Percentiles rank a stretch among this genome's conserved stretches.
phyloP scores from a whole-genome alignment of 2,797 vertebrate species.

The Thalassophryne amazonica region DNA sequence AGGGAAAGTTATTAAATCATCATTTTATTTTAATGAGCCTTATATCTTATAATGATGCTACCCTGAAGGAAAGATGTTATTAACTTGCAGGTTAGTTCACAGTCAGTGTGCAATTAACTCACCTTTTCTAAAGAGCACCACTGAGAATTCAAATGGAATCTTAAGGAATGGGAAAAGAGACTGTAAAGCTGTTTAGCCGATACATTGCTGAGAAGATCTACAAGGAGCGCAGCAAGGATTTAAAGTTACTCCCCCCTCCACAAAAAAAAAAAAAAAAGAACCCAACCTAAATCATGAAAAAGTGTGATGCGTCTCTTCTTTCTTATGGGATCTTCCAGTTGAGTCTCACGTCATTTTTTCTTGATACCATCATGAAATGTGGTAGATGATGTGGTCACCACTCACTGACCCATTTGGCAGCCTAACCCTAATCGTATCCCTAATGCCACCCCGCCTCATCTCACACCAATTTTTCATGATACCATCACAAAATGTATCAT shows the following conservation, averaged over 20 bases:
- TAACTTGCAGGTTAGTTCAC: constrained; percentile 73
- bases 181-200: constrained; percentile 38
- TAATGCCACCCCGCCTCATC: no score
- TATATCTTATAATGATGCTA: constrained; percentile 67
- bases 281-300: no score
- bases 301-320: no score
- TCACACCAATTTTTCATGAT: no score
- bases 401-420: no score
- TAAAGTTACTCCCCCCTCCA: constrained; percentile 40
- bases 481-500: no score
- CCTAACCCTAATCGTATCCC: no score
- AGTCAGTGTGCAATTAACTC: constrained; percentile 67
- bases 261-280: no score
- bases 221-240: constrained; percentile 47
- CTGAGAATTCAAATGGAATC: constrained; percentile 55
- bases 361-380: no score
- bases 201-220: constrained; percentile 56
- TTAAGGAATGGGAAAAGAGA: constrained; percentile 61
- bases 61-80: constrained; percentile 74
- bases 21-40: constrained; percentile 74
- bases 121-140: constrained; percentile 53
- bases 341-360: no score
- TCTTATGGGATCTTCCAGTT: no score
- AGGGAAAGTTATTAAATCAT: constrained; percentile 72
- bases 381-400: no score